Percentiles rank a stretch among this genome's conserved stretches.
Conservation (phyloP, 1,140 invertebrate species). For the Lepidurus packardi region DNA sequence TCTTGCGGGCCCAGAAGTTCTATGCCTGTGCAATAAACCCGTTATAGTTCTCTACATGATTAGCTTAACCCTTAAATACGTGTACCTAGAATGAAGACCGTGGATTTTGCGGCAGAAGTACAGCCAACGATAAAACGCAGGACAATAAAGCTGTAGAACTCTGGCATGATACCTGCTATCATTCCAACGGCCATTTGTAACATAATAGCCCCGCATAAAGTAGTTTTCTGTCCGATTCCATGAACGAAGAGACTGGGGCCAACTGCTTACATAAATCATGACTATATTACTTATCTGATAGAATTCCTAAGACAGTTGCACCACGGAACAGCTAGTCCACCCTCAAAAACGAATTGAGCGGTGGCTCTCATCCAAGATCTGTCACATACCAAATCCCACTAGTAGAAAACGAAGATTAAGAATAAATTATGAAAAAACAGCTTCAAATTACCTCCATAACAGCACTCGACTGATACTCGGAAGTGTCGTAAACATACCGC, state of each 20-base stretch:
- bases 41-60: neutral
- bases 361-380: neutral
- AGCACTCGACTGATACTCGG: too few species aligned
- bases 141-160: conserved; percentile 36
- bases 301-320: neutral
- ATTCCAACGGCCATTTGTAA: conserved; percentile 37
- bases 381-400: neutral
- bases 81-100: conserved; percentile 41
- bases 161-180: conserved; percentile 38
- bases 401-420: neutral
- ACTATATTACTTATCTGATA: neutral
- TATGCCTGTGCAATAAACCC: conserved; percentile 38
- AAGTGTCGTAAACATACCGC: too few species aligned
- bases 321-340: neutral
- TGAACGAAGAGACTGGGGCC: neutral
- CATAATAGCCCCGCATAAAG: conserved; percentile 1
- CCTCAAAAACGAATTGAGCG: neutral
- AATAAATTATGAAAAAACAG: too few species aligned
- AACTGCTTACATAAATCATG: neutral
- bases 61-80: neutral
- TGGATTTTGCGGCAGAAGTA: conserved; percentile 39
- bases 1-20: conserved; percentile 42
- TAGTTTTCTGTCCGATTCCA: conserved; percentile 37
- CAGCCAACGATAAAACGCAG: conserved; percentile 40
- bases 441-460: too few species aligned